Conservation (phyloP, 2,113 vertebrate genomes). For the Saccopteryx leptura region DNA sequence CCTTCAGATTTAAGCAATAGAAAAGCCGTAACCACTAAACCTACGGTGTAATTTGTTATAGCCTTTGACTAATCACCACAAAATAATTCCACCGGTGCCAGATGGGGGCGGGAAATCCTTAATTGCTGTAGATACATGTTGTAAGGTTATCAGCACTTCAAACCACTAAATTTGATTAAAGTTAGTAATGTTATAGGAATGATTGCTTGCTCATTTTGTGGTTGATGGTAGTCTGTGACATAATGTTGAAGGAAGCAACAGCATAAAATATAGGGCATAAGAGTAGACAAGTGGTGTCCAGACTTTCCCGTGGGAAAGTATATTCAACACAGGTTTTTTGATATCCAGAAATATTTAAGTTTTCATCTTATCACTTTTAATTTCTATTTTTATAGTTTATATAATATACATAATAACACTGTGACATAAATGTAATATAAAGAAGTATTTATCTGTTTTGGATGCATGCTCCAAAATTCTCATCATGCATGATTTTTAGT, state of each 20-base stretch:
- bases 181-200: constrained; percentile 10
- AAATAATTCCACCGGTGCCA: constrained; percentile 6
- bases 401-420: not conserved
- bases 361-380: constrained; percentile 17
- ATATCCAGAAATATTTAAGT: not conserved
- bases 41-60: constrained; percentile 46
- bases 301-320: not conserved
- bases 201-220: constrained; percentile 23
- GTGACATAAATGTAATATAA: not conserved
- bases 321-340: not conserved
- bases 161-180: constrained; percentile 34
- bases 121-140: constrained; percentile 49
- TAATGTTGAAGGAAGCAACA: not conserved
- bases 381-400: constrained; percentile 36
- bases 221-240: constrained; percentile 34
- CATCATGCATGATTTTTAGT: not conserved
- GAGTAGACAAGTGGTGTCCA: not conserved
- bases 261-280: not conserved
- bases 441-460: constrained; percentile 40
- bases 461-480: not conserved
- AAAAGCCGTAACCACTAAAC: constrained; percentile 60
- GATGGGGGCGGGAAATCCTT: not conserved
- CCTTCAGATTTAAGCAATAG: constrained; percentile 53
- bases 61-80: constrained; percentile 50
- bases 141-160: constrained; percentile 33